Conservation (phyloP, 2,113 vertebrate genomes). For the western clawed frog (Xenopus tropicalis) region DNA sequence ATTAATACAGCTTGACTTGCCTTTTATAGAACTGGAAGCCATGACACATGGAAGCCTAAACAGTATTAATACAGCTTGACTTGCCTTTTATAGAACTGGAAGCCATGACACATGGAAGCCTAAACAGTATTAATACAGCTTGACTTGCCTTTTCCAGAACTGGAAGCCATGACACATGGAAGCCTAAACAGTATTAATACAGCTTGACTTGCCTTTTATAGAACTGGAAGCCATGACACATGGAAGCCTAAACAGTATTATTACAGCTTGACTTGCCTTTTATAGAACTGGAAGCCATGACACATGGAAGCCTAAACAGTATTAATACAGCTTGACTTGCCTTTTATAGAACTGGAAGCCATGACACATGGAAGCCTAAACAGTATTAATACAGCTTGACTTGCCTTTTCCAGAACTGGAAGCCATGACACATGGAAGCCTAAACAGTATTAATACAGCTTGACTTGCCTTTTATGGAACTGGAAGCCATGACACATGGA, state of each 20-base stretch:
- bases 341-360: conserved; percentile 93
- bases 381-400: conserved; percentile 12
- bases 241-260: not conserved
- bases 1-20: conserved; percentile 55
- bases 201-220: conserved; percentile 82
- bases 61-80: conserved; percentile 12
- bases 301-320: too few relatives aligned
- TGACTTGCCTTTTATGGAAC: conserved; percentile 86
- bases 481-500: conserved; percentile 76
- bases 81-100: conserved; percentile 89
- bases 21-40: conserved; percentile 93
- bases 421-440: conserved; percentile 76
- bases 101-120: conserved; percentile 77
- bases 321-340: conserved; percentile 55
- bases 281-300: conserved; percentile 90
- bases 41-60: conserved; percentile 56
- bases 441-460: not conserved
- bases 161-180: conserved; percentile 87
- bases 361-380: conserved; percentile 59
- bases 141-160: conserved; percentile 85
- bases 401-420: conserved; percentile 89
- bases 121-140: not conserved
- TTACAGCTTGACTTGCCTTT: conserved; percentile 70
- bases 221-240: conserved; percentile 86
- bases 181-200: not conserved